Evolutionary conservation across 2,888 invertebrate species (phyloP).

Genomic region (Lepidochrysops patricia): DNA sequence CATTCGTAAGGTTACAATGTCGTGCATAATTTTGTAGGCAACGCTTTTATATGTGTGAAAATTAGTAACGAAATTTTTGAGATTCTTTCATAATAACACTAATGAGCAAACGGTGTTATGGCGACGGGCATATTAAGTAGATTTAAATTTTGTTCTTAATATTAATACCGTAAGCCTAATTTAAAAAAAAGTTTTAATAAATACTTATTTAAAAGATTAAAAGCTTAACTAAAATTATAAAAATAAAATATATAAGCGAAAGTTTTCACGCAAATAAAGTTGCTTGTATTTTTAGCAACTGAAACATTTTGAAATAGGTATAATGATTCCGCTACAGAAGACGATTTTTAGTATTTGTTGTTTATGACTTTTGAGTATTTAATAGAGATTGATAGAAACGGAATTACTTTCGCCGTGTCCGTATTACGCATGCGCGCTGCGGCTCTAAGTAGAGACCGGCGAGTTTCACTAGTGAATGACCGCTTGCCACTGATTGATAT

Average conservation of each 20-base stretch:
- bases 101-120: neutral
- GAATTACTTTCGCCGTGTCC: slow-evolving; percentile 28
- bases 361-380: slow-evolving; percentile 19
- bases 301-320: neutral
- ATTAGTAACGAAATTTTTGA: neutral
- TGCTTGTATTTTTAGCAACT: no score
- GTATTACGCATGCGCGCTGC: slow-evolving; percentile 33
- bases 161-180: no score
- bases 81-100: neutral
- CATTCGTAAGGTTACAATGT: neutral
- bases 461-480: slow-evolving; percentile 30
- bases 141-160: neutral
- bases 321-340: neutral
- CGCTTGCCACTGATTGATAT: slow-evolving; percentile 17
- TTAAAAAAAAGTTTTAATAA: no score
- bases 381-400: slow-evolving; percentile 22
- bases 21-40: neutral
- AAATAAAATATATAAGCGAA: no score
- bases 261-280: no score
- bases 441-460: slow-evolving; percentile 31
- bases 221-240: no score
- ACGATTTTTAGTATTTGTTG: slow-evolving; percentile 7
- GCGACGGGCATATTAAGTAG: neutral
- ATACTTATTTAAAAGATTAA: no score
- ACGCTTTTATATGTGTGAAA: neutral